Conservation (phyloP, 2,113 vertebrate species). For the Ophiodon elongatus region DNA sequence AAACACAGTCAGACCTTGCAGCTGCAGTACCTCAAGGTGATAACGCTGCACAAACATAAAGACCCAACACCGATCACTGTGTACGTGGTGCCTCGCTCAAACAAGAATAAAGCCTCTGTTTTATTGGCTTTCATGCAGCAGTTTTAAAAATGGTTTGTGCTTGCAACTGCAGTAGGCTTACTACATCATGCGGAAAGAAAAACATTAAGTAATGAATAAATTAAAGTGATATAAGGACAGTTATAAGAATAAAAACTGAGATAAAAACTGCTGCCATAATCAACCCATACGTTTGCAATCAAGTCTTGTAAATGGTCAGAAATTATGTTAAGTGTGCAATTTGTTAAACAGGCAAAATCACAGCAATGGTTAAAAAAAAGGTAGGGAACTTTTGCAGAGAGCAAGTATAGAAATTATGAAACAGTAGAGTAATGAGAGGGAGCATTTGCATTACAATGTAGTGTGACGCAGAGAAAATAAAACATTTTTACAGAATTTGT, state of each 20-base stretch:
- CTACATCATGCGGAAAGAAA: not conserved
- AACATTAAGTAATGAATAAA: not conserved
- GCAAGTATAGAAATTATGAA: conserved; percentile 7
- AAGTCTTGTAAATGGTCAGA: conserved; percentile 16
- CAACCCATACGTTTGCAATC: not conserved
- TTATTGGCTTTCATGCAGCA: not conserved
- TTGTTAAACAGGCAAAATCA: conserved; percentile 6
- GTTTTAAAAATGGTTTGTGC: not conserved
- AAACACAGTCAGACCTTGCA: not conserved
- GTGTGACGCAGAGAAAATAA: conserved; percentile 23
- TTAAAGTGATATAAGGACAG: not conserved
- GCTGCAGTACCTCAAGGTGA: not conserved
- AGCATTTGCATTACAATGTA: conserved; percentile 31
- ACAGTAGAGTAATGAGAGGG: conserved; percentile 23
- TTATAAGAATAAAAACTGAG: conserved; percentile 19
- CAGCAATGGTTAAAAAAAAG: not conserved
- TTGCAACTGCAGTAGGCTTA: not conserved
- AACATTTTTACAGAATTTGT: conserved; percentile 23
- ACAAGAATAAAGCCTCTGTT: not conserved
- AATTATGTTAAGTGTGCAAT: conserved; percentile 17
- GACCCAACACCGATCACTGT: not conserved
- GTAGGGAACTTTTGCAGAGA: not conserved
- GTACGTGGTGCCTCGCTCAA: not conserved
- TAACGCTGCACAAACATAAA: not conserved
- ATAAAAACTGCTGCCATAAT: conserved; percentile 24